These are phyloP conservation scores for Platycercus adscitus DNA, from an alignment of 2,113 vertebrate species.

Conservation along the genomic window DNA sequence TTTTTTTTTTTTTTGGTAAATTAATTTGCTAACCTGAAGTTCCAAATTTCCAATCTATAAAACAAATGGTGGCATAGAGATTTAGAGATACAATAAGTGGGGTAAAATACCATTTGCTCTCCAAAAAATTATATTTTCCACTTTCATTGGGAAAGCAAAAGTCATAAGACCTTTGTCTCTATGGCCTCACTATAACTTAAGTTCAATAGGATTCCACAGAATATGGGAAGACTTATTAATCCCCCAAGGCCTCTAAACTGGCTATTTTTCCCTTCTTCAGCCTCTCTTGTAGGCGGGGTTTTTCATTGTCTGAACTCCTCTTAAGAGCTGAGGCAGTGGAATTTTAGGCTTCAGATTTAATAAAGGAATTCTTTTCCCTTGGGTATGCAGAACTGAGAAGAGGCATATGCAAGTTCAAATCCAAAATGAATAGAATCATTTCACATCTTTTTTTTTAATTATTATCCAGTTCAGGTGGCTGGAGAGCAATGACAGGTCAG, in stretches of 20 bases:
- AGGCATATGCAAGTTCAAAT: slow-evolving; percentile 46
- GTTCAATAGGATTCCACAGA: slow-evolving; percentile 79
- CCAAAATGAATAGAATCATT: neutral
- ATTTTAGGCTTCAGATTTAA: slow-evolving; percentile 59
- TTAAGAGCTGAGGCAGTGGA: slow-evolving; percentile 64
- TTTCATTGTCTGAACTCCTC: slow-evolving; percentile 58
- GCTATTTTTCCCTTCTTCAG: slow-evolving; percentile 65
- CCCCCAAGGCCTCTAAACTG: slow-evolving; percentile 64
- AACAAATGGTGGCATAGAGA: neutral
- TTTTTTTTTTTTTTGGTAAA: neutral
- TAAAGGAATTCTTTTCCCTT: slow-evolving; percentile 33
- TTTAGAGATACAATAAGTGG: neutral
- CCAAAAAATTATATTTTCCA: neutral
- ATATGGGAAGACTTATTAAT: slow-evolving; percentile 76
- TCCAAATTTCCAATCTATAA: neutral
- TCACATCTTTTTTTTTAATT: neutral
- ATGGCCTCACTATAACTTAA: slow-evolving; percentile 68
- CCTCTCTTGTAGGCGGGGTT: slow-evolving; percentile 25
- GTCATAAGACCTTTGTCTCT: slow-evolving; percentile 60
- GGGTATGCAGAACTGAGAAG: slow-evolving; percentile 33
- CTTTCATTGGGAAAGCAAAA: slow-evolving; percentile 69
- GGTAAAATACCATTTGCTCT: neutral
- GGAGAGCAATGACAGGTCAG: neutral
- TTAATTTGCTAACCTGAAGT: neutral
- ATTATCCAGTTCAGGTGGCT: neutral